These are phyloP conservation scores for Eudemis profundana DNA, from an alignment of 2,888 invertebrate species.

Conservation along the genomic window DNA sequence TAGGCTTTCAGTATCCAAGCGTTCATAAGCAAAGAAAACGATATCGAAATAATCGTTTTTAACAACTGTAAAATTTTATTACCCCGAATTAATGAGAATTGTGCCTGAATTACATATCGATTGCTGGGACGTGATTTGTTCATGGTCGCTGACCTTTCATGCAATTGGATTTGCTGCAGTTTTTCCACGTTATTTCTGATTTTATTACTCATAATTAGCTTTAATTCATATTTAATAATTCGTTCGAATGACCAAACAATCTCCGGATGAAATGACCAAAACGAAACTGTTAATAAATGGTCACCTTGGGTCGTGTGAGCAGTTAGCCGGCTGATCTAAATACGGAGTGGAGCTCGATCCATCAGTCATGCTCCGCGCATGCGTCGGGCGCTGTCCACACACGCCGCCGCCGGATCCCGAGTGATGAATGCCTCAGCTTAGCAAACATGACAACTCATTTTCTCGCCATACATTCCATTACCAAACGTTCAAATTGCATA, in stretches of 20 bases:
- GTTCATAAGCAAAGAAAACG: constrained; percentile 35
- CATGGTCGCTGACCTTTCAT: constrained; percentile 54
- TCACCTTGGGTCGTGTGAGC: constrained; percentile 35
- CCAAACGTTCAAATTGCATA: constrained; percentile 79
- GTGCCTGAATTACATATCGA: constrained; percentile 56
- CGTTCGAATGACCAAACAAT: constrained; percentile 7
- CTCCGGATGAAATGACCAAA: constrained; percentile 17
- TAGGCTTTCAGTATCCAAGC: background rate
- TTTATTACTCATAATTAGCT: constrained; percentile 65
- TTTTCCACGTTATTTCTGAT: constrained; percentile 58
- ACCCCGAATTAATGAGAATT: constrained; percentile 73
- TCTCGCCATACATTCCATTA: constrained; percentile 80
- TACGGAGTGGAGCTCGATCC: constrained; percentile 50
- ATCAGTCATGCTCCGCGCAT: constrained; percentile 56
- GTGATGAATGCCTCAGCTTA: constrained; percentile 74
- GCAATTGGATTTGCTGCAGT: constrained; percentile 48
- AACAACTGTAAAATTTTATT: constrained; percentile 75
- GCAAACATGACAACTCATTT: constrained; percentile 82
- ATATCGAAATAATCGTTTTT: constrained; percentile 50
- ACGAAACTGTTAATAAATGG: constrained; percentile 17
- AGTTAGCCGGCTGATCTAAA: constrained; percentile 50
- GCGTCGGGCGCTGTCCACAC: constrained; percentile 44
- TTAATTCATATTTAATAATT: constrained; percentile 46
- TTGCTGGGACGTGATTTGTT: constrained; percentile 58
- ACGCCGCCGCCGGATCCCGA: constrained; percentile 51